These are phyloP conservation scores for Phataginus tricuspis DNA, from an alignment of 2,797 vertebrate genomes.

Conservation along the genomic window DNA sequence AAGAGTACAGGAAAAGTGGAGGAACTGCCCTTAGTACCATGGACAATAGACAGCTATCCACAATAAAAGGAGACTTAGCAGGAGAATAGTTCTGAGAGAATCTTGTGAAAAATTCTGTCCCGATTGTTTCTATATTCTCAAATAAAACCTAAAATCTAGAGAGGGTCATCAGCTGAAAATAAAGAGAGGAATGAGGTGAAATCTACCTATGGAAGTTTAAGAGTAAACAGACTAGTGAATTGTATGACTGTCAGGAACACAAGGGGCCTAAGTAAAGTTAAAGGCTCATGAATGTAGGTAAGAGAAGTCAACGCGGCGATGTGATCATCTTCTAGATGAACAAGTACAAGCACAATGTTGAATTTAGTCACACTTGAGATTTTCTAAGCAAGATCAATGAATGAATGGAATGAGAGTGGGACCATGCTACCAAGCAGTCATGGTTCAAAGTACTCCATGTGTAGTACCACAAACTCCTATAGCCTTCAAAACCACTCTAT, in stretches of 20 bases:
- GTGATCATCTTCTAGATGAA: background rate
- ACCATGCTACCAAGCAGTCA: background rate
- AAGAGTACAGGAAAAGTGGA: background rate
- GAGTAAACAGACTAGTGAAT: background rate
- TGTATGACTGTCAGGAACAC: background rate
- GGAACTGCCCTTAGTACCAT: background rate
- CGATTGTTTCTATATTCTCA: background rate
- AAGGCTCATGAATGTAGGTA: background rate
- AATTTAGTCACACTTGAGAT: background rate
- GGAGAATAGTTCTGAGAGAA: background rate
- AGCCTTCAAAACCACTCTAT: background rate
- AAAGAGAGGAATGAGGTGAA: background rate
- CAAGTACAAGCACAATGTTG: background rate
- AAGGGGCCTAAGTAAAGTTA: background rate
- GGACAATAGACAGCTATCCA: background rate
- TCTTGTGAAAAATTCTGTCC: background rate
- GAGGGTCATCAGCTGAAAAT: background rate
- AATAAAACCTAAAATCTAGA: background rate
- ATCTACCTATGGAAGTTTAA: background rate
- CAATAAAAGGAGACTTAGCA: background rate
- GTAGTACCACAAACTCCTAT: background rate
- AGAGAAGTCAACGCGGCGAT: background rate
- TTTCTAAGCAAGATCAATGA: conserved; percentile 1
- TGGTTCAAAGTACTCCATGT: background rate
- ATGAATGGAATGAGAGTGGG: background rate